These are phyloP conservation scores for Pipa parva DNA, from an alignment of 2,113 vertebrate genomes.

Conservation along the genomic window DNA sequence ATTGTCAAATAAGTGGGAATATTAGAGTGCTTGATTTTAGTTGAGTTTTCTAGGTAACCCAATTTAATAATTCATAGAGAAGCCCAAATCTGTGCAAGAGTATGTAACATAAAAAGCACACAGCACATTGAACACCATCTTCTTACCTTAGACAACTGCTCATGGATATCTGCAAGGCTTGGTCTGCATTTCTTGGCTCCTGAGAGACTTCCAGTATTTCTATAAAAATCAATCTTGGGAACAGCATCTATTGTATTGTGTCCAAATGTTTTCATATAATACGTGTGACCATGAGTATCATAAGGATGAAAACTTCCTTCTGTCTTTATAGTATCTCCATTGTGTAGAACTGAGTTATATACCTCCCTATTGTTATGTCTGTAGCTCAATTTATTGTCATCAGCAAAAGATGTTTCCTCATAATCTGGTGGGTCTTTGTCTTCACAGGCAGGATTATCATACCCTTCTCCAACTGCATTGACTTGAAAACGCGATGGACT, in stretches of 20 bases:
- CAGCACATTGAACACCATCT: constrained; percentile 1
- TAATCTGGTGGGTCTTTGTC: constrained; percentile 74
- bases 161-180: constrained; percentile 89
- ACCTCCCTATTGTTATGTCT: constrained; percentile 59
- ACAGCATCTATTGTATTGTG: constrained; percentile 89
- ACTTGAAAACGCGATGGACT: constrained; percentile 68
- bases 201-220: constrained; percentile 86
- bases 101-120: too few relatives aligned
- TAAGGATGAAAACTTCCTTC: constrained; percentile 69
- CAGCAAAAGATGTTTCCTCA: constrained; percentile 77
- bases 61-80: too few relatives aligned
- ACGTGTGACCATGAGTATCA: constrained; percentile 67
- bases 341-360: constrained; percentile 62
- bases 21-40: too few relatives aligned
- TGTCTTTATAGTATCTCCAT: constrained; percentile 66
- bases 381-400: constrained; percentile 62
- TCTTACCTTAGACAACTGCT: constrained; percentile 91
- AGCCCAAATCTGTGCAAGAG: too few relatives aligned
- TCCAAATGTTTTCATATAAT: constrained; percentile 82
- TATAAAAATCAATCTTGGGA: constrained; percentile 91
- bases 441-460: constrained; percentile 52
- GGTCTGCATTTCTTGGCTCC: constrained; percentile 81
- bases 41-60: too few relatives aligned
- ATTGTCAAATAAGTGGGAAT: too few relatives aligned
- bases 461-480: constrained; percentile 62